These are phyloP conservation scores for Chaenocephalus aceratus DNA, from an alignment of 2,113 vertebrate species.

Conservation along the genomic window DNA sequence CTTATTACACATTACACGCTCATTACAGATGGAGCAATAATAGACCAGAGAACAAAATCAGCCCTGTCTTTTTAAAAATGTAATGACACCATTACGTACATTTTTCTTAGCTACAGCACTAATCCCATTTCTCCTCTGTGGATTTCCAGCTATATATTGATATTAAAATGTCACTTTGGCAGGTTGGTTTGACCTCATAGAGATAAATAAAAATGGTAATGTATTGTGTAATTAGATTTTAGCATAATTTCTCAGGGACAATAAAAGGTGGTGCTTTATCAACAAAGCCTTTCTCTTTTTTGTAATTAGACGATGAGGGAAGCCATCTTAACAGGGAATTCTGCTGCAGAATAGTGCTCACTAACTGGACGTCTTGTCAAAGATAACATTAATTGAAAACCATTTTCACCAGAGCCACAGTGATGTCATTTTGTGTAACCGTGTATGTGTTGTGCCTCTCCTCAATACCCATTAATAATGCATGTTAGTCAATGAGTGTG, in stretches of 20 bases:
- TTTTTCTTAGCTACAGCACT: neutral
- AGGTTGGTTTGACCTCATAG: constrained; percentile 29
- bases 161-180: constrained; percentile 41
- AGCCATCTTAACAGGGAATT: constrained; percentile 17
- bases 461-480: constrained; percentile 44
- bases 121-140: constrained; percentile 19
- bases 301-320: constrained; percentile 49
- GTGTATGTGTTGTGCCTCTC: constrained; percentile 4
- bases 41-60: constrained; percentile 13
- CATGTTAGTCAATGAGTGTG: constrained; percentile 44
- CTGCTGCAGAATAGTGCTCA: constrained; percentile 19
- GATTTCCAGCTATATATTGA: constrained; percentile 21
- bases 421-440: neutral
- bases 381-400: constrained; percentile 25
- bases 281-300: constrained; percentile 15
- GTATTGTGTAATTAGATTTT: constrained; percentile 39
- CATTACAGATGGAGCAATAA: constrained; percentile 23
- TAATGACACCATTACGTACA: constrained; percentile 34
- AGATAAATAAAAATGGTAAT: constrained; percentile 46
- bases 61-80: constrained; percentile 23
- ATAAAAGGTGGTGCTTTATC: constrained; percentile 41
- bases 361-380: constrained; percentile 14
- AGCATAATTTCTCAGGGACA: constrained; percentile 34
- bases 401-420: constrained; percentile 1
- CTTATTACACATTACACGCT: constrained; percentile 33